Percentiles rank a stretch among this genome's conserved stretches.
Conservation (phyloP, 2,113 vertebrate genomes). For the Probosciger aterrimus region DNA sequence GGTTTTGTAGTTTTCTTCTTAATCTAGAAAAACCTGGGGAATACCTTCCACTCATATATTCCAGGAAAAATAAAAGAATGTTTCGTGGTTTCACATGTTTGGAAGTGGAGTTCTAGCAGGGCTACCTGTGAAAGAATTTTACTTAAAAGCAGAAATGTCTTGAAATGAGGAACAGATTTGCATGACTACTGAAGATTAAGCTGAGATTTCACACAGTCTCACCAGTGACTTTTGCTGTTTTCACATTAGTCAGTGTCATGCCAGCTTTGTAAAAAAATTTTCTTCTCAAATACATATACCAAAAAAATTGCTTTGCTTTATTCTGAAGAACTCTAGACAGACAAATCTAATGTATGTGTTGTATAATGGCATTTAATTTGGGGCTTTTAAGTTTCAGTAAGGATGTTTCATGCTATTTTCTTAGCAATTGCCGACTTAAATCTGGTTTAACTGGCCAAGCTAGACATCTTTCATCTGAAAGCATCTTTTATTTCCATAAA, state of each 20-base stretch:
- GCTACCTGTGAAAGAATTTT: slow-evolving; percentile 21
- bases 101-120: neutral
- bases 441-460: neutral
- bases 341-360: neutral
- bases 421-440: neutral
- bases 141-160: neutral
- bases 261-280: neutral
- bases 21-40: neutral
- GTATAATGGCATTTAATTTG: slow-evolving; percentile 4
- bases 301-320: neutral
- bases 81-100: neutral
- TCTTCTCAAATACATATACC: neutral
- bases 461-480: neutral
- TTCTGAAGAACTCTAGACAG: neutral
- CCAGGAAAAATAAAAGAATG: neutral
- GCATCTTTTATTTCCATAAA: neutral
- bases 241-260: slow-evolving; percentile 1
- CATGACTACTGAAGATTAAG: slow-evolving; percentile 4
- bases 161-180: neutral
- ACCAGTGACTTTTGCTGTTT: neutral
- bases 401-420: slow-evolving; percentile 22
- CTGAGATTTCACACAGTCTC: slow-evolving; percentile 25
- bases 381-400: neutral
- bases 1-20: neutral
- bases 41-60: neutral